Evolutionary conservation across 2,113 vertebrate genomes (phyloP).

Genomic region (Nipponia nippon): DNA sequence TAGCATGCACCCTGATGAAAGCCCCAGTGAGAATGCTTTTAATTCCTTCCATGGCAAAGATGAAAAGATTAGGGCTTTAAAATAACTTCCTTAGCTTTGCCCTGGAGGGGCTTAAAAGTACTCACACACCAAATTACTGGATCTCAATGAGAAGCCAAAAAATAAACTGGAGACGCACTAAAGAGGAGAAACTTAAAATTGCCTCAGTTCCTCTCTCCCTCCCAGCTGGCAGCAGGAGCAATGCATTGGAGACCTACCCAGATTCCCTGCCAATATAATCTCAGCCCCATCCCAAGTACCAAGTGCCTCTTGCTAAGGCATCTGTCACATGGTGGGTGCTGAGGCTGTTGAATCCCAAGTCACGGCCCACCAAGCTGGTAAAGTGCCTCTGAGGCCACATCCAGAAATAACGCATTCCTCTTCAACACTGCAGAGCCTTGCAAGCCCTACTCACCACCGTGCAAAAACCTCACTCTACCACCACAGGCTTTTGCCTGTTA

Average conservation of each 20-base stretch:
- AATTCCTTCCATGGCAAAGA: neutral
- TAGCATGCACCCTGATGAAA: neutral
- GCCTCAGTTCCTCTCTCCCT: neutral
- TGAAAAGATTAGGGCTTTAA: neutral
- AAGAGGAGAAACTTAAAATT: neutral
- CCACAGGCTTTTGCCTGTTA: neutral
- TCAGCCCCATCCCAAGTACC: neutral
- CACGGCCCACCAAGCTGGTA: neutral
- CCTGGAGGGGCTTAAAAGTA: neutral
- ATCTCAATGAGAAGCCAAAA: neutral
- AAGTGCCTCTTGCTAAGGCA: neutral
- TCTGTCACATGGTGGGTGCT: rapidly evolving
- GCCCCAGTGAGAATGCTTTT: neutral
- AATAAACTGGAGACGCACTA: neutral
- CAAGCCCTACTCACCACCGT: neutral
- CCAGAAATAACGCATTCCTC: neutral
- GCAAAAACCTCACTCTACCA: neutral
- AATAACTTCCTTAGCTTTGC: neutral
- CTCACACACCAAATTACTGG: neutral
- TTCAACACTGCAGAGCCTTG: neutral
- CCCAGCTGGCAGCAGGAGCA: neutral
- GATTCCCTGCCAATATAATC: neutral
- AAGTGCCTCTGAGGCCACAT: too few species aligned
- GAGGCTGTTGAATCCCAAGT: neutral
- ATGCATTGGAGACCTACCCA: rapidly evolving